Percentiles rank a stretch among this genome's conserved stretches.
phyloP scores from a whole-genome alignment of 1,140 invertebrate genomes.

The Solenopsis invicta region DNA sequence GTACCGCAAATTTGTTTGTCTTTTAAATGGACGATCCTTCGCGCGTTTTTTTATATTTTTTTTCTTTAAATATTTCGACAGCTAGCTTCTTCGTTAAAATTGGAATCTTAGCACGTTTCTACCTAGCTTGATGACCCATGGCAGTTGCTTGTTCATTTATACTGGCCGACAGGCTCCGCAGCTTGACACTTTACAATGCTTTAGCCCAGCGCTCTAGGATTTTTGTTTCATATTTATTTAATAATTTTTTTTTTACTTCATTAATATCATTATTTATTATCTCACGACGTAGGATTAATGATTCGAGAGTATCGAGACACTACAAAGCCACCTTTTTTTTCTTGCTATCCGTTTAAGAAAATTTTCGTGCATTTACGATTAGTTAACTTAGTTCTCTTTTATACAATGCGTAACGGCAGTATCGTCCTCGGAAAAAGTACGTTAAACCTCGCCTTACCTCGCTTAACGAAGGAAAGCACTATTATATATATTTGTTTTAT shows the following conservation, averaged over 20 bases:
- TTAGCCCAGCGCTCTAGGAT: slow-evolving; percentile 69
- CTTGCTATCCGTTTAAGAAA: slow-evolving; percentile 76
- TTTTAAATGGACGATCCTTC: slow-evolving; percentile 77
- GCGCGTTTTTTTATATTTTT: slow-evolving; percentile 62
- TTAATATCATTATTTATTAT: slow-evolving; percentile 73
- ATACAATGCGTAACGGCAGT: slow-evolving; percentile 81
- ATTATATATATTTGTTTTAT: slow-evolving; percentile 61
- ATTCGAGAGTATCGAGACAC: slow-evolving; percentile 77
- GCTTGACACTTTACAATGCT: slow-evolving; percentile 79
- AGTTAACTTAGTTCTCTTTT: slow-evolving; percentile 76
- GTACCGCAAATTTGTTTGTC: slow-evolving; percentile 62
- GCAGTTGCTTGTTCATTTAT: slow-evolving; percentile 84
- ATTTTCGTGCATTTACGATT: slow-evolving; percentile 77
- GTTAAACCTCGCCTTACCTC: slow-evolving; percentile 77
- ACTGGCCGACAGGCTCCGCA: slow-evolving; percentile 82
- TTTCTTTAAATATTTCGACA: slow-evolving; percentile 75
- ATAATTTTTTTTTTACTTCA: slow-evolving; percentile 67
- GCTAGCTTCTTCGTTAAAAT: slow-evolving; percentile 81
- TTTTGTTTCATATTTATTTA: slow-evolving; percentile 71
- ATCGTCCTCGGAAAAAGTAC: slow-evolving; percentile 82
- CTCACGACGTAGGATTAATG: slow-evolving; percentile 73
- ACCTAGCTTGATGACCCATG: slow-evolving; percentile 82
- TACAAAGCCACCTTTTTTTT: slow-evolving; percentile 73
- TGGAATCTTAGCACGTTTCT: slow-evolving; percentile 82
- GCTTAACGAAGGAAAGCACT: slow-evolving; percentile 77